These are phyloP conservation scores for Aythya fuligula DNA, from an alignment of 2,797 vertebrate species.

Conservation along the genomic window DNA sequence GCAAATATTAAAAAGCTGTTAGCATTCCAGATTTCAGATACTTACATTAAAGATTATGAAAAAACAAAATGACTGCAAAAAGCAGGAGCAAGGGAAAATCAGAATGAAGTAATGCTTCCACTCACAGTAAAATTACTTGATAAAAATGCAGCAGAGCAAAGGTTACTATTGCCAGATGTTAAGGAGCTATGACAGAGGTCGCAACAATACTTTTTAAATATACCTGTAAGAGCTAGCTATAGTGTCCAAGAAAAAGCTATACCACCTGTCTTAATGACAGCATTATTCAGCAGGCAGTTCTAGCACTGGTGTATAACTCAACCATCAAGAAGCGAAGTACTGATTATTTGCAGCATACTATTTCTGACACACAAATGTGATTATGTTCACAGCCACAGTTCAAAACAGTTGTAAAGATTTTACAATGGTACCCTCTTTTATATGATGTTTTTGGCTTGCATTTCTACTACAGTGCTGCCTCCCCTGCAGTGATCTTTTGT, in stretches of 20 bases:
- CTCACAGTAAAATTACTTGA: not conserved
- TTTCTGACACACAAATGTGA: not conserved
- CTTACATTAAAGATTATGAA: not conserved
- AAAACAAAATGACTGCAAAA: not conserved
- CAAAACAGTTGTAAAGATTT: not conserved
- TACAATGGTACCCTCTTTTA: not conserved
- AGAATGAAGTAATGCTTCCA: not conserved
- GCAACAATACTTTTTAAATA: not conserved
- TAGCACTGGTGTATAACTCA: not conserved
- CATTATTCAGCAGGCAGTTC: not conserved
- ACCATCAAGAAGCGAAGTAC: not conserved
- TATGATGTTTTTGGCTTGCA: not conserved
- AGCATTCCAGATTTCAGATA: not conserved
- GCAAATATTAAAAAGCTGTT: not conserved
- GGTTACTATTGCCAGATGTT: not conserved
- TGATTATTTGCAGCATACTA: not conserved
- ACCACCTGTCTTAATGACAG: not conserved
- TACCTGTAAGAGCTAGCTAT: not conserved
- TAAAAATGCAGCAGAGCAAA: not conserved
- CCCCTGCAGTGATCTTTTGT: not conserved
- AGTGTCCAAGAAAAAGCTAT: not conserved
- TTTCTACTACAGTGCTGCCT: not conserved
- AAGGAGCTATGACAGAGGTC: not conserved
- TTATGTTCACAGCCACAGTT: not conserved
- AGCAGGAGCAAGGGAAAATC: not conserved